Conservation (phyloP, 2,888 invertebrate genomes). For the Xestoiulus laeticollis region DNA sequence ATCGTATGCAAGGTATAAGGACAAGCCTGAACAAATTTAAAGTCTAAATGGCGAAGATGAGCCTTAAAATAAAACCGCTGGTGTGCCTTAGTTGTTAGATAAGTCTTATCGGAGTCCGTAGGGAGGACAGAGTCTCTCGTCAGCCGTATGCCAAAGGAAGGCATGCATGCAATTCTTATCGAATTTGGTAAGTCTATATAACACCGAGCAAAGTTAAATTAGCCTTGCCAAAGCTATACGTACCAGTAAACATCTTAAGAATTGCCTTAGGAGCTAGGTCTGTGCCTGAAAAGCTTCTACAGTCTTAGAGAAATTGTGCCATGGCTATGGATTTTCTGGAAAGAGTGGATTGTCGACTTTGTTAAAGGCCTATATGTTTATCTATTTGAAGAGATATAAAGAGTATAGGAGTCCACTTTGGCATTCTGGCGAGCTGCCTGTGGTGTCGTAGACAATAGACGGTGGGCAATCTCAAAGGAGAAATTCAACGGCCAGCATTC, state of each 20-base stretch:
- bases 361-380: constrained; percentile 12
- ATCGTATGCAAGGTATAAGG: background rate
- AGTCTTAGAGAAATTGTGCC: background rate
- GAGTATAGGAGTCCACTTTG: background rate
- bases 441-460: constrained; percentile 26
- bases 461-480: background rate
- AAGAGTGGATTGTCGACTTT: constrained; percentile 26
- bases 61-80: constrained; percentile 18
- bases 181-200: constrained; percentile 20
- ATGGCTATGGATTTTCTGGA: background rate
- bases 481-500: background rate
- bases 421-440: background rate
- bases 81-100: constrained; percentile 12
- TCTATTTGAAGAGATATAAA: constrained; percentile 20
- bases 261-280: background rate
- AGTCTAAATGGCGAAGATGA: constrained; percentile 8
- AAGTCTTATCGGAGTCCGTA: background rate
- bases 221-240: constrained; percentile 18
- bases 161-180: background rate
- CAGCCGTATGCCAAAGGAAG: constrained; percentile 1
- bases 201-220: constrained; percentile 26
- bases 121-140: background rate
- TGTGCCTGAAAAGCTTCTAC: background rate
- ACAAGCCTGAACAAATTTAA: constrained; percentile 1
- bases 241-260: constrained; percentile 12